Conservation (phyloP, 1,140 invertebrate species). For the Drosophila prosaltans region DNA sequence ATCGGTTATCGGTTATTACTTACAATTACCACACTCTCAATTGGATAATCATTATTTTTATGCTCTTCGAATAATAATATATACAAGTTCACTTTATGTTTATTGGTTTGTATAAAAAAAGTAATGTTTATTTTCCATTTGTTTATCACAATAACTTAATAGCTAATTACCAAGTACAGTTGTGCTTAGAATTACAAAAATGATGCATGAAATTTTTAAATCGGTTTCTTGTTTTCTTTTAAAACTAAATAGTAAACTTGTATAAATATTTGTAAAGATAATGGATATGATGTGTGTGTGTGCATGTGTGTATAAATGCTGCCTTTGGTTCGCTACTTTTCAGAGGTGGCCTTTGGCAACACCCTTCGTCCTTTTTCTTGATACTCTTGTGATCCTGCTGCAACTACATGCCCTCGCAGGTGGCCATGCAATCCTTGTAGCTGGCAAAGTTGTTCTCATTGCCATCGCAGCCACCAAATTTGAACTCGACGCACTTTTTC, state of each 20-base stretch:
- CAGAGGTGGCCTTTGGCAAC: constrained; percentile 71
- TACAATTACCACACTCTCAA: no score
- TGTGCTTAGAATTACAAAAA: constrained; percentile 43
- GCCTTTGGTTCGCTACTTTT: constrained; percentile 62
- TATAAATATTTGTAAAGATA: constrained; percentile 62
- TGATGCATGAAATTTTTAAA: constrained; percentile 54
- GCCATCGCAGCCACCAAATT: constrained; percentile 88
- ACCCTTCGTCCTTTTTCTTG: constrained; percentile 13
- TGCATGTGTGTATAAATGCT: constrained; percentile 63
- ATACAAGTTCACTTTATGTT: background rate
- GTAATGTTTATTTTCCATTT: constrained; percentile 51
- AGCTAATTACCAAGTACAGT: constrained; percentile 43
- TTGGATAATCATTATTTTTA: no score
- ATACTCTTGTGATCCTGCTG: background rate
- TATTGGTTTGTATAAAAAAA: background rate
- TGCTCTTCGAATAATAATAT: no score
- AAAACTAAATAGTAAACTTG: constrained; percentile 44
- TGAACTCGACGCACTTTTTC: constrained; percentile 86
- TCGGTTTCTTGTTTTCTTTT: background rate
- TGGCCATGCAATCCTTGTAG: constrained; percentile 84
- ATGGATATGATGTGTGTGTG: constrained; percentile 45
- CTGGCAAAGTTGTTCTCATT: constrained; percentile 88
- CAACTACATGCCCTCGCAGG: constrained; percentile 83
- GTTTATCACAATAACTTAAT: constrained; percentile 75
- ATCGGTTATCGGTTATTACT: no score